Conservation (phyloP, 2,797 vertebrate species). For the Meriones psammophilus region DNA sequence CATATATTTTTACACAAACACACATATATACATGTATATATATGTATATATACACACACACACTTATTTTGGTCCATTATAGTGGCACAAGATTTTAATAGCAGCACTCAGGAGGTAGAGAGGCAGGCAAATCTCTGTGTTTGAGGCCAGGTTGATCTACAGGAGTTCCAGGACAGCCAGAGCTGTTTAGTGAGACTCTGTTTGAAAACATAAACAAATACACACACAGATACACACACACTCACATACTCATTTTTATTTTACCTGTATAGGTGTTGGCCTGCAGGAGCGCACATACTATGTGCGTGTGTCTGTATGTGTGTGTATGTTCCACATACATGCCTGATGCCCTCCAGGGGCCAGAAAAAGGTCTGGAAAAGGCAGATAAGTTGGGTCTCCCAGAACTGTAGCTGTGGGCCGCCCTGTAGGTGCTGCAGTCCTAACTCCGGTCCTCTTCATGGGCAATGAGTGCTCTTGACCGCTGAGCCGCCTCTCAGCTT, state of each 20-base stretch:
- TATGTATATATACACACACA: too few species aligned
- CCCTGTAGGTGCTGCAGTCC: background rate
- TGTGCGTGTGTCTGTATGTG: background rate
- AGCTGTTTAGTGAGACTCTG: background rate
- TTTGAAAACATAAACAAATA: background rate
- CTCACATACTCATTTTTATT: background rate
- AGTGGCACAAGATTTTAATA: background rate
- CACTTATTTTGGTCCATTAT: background rate
- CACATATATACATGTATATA: too few species aligned
- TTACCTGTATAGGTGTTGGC: background rate
- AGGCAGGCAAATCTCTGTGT: background rate
- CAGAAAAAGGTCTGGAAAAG: too few species aligned
- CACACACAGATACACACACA: background rate
- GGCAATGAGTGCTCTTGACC: background rate
- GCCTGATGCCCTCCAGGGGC: background rate
- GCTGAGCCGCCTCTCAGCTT: background rate
- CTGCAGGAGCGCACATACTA: too few species aligned
- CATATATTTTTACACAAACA: too few species aligned
- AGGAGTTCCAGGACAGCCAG: background rate
- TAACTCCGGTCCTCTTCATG: too few species aligned
- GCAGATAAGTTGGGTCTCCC: too few species aligned
- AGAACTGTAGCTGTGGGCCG: background rate
- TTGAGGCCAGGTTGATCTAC: background rate
- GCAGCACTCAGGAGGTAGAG: background rate
- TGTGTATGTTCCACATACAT: background rate